phyloP scores from a whole-genome alignment of 2,113 vertebrate species.

The Coracopsis vasa region DNA sequence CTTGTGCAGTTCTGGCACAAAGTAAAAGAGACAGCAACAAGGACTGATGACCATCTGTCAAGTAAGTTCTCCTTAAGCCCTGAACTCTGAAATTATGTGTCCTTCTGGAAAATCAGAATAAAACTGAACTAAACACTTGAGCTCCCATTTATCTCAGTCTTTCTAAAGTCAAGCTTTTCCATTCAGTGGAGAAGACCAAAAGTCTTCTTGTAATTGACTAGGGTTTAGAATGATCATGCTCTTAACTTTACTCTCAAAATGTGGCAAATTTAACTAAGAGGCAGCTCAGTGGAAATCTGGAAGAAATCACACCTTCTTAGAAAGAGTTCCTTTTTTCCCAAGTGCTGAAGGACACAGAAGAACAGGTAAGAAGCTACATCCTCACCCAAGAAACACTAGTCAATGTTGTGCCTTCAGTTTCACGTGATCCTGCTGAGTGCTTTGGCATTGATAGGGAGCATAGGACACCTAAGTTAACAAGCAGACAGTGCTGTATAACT shows the following conservation, averaged over 20 bases:
- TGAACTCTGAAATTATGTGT: neutral
- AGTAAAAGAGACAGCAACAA: neutral
- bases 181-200: neutral
- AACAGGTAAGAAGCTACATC: neutral
- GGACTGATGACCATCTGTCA: neutral
- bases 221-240: neutral
- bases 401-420: neutral
- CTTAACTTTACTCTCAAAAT: neutral
- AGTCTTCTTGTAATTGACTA: neutral
- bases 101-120: neutral
- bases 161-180: neutral
- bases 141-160: neutral
- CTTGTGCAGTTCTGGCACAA: neutral
- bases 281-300: neutral
- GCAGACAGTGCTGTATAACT: neutral
- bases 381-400: neutral
- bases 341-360: neutral
- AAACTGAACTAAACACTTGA: neutral
- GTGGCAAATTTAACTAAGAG: neutral
- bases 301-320: neutral
- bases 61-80: neutral
- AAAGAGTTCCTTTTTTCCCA: neutral
- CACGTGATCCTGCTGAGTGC: neutral
- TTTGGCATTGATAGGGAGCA: fast-evolving
- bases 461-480: fast-evolving